phyloP scores from a whole-genome alignment of 2,888 invertebrate genomes.

The Platycnemis pennipes region DNA sequence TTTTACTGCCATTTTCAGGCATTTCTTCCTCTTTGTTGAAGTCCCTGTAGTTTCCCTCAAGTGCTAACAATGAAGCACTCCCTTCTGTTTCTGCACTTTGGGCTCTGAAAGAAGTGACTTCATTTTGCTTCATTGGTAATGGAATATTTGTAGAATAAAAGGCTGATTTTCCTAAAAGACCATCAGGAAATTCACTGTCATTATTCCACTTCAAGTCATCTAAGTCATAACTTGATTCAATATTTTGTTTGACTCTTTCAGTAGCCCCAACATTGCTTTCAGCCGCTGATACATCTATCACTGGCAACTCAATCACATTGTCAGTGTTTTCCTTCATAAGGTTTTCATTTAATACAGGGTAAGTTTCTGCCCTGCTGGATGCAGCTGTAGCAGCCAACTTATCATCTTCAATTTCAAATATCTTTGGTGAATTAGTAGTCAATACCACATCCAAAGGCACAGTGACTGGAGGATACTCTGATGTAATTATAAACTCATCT shows the following conservation, averaged over 20 bases:
- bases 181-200: neutral
- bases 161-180: neutral
- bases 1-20: neutral
- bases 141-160: neutral
- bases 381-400: neutral
- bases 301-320: too few relatives aligned
- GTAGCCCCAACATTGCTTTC: neutral
- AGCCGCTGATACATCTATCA: neutral
- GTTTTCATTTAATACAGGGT: neutral
- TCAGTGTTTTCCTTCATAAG: neutral
- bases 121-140: neutral
- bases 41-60: neutral
- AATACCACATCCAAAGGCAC: neutral
- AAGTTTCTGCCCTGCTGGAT: neutral
- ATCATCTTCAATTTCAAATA: neutral
- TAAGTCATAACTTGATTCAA: too few relatives aligned
- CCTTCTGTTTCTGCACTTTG: neutral
- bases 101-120: neutral
- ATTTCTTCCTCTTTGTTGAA: neutral
- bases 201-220: neutral
- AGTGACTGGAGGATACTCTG: neutral
- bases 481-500: too few relatives aligned
- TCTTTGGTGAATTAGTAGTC: neutral
- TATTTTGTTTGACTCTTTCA: neutral
- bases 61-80: neutral